Evolutionary conservation across 2,888 invertebrate genomes (phyloP), one percentile per base, ranked within the genome.

Genomic region (Ganaspis brasiliensis): DNA sequence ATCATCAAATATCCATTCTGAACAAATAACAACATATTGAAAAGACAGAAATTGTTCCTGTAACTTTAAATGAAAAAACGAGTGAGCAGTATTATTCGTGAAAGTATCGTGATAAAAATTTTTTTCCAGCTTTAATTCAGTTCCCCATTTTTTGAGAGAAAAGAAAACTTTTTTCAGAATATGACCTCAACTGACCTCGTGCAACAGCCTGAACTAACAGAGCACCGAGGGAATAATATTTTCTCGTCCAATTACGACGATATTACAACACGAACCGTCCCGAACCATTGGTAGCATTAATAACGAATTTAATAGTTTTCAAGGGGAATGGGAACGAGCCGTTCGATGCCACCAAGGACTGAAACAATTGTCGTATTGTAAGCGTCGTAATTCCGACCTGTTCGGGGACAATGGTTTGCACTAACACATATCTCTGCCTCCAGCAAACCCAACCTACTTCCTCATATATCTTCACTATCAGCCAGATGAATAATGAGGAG

Each of bases 301-400:
- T 88, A 87, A 86, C 85, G 84, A 87, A 88, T 87, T 87, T 87
- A 87, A 88, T 87, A 87, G 86, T 89, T 87, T 85, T 84, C 82
- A 85, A 81, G 77, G 77, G 72, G 72, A 79, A 75, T 73, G 63
- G 57, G 35, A 76, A 74, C 61, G 75, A 77, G 57, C 78, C 78
- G 77, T 78, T 76, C 79, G 78, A 81, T 80, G 82, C 81, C 84
- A 86, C 86, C 84, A 87, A 87, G 87, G 84, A 84, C 85, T 88
- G 86, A 88, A 89, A 90, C 89, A 90, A 90, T 90, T 86, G 88
- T 87, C 87, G 87, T 87, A 90, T 89, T 90, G 89, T 90, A 88
- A 89, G 86, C 86, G 85, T 86, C 82, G 86, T 87, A 85, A 88
- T 88, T 86, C 87, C 82, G 83, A 84, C 84, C 87, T 85, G 81